Percentiles rank a stretch among this genome's conserved stretches.
phyloP scores from a whole-genome alignment of 1,140 invertebrate genomes.

The Sarcophaga peregrina region DNA sequence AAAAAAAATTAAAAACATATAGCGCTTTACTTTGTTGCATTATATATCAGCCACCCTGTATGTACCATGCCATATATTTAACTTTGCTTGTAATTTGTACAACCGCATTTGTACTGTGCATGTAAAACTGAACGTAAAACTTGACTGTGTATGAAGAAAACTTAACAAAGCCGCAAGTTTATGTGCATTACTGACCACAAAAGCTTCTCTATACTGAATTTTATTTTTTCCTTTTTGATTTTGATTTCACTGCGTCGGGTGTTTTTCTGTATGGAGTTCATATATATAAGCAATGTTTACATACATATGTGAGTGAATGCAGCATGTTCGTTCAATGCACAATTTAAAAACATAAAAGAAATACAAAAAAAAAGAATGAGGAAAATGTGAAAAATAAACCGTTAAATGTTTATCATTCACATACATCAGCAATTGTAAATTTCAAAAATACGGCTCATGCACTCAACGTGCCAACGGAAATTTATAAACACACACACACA shows the following conservation, averaged over 20 bases:
- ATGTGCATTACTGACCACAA: slow-evolving; percentile 32
- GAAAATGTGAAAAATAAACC: slow-evolving; percentile 18
- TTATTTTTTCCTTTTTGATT: background rate
- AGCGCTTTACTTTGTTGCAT: no score
- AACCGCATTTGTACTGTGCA: no score
- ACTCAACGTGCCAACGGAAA: background rate
- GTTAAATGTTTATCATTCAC: slow-evolving; percentile 29
- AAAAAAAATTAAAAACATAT: no score
- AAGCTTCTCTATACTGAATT: background rate
- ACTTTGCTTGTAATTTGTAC: no score
- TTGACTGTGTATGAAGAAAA: background rate
- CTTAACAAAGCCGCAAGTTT: slow-evolving; percentile 1
- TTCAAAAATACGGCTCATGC: background rate
- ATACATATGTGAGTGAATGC: background rate
- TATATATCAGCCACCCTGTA: no score
- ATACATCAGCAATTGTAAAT: slow-evolving; percentile 26
- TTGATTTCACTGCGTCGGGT: background rate
- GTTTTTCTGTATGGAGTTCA: background rate
- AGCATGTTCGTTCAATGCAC: slow-evolving; percentile 20
- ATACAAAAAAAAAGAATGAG: background rate
- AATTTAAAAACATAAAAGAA: slow-evolving; percentile 26
- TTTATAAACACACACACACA: background rate
- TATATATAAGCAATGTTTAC: background rate
- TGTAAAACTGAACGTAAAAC: no score
- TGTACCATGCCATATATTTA: no score